Evolutionary conservation across 2,113 vertebrate genomes (phyloP), one percentile per base, ranked within the genome.

Genomic region (Cnemophilus loriae): DNA sequence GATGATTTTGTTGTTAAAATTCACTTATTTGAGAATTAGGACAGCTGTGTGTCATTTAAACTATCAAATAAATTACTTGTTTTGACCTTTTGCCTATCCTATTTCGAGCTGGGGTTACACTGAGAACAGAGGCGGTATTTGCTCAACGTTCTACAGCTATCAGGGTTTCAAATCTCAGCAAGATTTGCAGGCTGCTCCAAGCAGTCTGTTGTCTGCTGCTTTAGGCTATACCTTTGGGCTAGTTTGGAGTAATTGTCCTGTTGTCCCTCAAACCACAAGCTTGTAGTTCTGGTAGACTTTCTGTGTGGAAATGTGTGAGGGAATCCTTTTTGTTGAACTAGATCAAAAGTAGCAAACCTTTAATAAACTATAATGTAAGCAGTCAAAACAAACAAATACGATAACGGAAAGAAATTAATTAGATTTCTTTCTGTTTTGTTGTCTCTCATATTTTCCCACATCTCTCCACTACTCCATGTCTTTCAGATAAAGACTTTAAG

Each of bases 301-400:
- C 24, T 52, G 3, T 35, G 19, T 52, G 65, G 41, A 71, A 59
- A 13, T 6, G 1, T 7, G 5, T 1, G 13, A 7, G 7, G 1
- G 10, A 76, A 41, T 56, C 16, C 28, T 12, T 44, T 16, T 33
- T 61, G n/a, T 6, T 46, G 33, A 20, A 70, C 18, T 33, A 47
- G 16, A 33, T 56, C 4, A 55, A 42, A 92, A 84, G 14, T 35
- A 77, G 15, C 33, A 59, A 64, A 59, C 8, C 3, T 35, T 59
- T 55, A 12, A 63, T 41, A 32, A 86, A 23, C 24, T 32, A 1
- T 15, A 44, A 15, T 18, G 15, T 33, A 11, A 59, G 6, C 9
- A 13, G 9, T 46, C 18, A 80, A 87, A 94, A 39, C 30, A 26
- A 60, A 21, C 19, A 20, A 61, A 32, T 35, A n/a, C 6, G 2